phyloP scores from a whole-genome alignment of 2,888 invertebrate species.

The Podabrus alpinus region DNA sequence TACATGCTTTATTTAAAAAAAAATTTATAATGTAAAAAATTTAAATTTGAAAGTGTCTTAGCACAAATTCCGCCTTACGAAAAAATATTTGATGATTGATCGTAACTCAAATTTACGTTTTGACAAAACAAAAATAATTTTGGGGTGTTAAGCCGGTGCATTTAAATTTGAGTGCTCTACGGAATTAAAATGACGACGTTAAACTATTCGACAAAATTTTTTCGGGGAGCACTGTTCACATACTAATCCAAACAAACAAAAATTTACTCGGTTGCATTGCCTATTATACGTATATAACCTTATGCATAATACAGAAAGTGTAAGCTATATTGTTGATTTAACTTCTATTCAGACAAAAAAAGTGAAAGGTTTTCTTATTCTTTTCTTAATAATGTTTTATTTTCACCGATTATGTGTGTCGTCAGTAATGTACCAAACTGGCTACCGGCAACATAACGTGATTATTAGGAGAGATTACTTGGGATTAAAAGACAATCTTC shows the following conservation, averaged over 20 bases:
- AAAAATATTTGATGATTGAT: too few relatives aligned
- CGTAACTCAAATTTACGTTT: too few relatives aligned
- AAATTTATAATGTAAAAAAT: too few relatives aligned
- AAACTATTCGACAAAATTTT: background rate
- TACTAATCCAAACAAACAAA: background rate
- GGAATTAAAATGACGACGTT: background rate
- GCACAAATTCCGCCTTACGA: too few relatives aligned
- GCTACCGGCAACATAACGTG: constrained; percentile 1
- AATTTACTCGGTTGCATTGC: background rate
- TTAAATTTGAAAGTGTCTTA: background rate
- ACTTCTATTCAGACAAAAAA: background rate
- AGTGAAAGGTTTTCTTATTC: constrained; percentile 2
- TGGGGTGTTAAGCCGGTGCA: background rate
- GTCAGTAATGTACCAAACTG: background rate
- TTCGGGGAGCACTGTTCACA: background rate
- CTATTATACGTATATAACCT: too few relatives aligned
- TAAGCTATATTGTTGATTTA: background rate
- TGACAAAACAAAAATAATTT: too few relatives aligned
- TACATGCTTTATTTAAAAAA: background rate
- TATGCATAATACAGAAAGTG: background rate
- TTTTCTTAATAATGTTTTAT: background rate
- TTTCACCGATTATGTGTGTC: background rate
- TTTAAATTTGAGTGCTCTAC: background rate
- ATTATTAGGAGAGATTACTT: background rate
- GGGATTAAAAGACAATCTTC: background rate